Base-by-base conservation (phyloP, 2,113 vertebrate genomes). In the Verasper variegatus region DNA sequence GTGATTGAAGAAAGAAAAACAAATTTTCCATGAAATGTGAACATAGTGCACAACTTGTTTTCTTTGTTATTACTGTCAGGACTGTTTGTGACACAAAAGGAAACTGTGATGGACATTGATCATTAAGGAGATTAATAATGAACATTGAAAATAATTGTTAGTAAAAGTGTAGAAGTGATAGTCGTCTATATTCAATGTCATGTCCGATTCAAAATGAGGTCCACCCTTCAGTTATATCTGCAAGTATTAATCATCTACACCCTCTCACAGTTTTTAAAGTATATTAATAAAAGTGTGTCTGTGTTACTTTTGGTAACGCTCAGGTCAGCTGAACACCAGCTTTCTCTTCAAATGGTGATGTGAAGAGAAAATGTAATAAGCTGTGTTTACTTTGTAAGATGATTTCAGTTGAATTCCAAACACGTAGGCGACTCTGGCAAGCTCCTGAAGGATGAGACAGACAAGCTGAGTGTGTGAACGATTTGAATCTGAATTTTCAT, bases 401-500 rank as follows among this genome's bases (percentile, higher is more conserved):
- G 10, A n/a, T 63, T 23, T 61, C 37, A 56, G 12, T 35, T 55
- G 10, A n/a, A 66, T 23, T 61, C 37, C 62, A 42, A 20, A 45
- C 21, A 72, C 31, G 20, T 11, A 35, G 18, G 10, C 9, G 31
- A 26, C 57, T 61, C 12, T 10, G 14, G 12, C 67, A 62, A 24
- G 3, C 0, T 14, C 6, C 23, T 5, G 5, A 9, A 47, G 40
- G 40, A 42, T 42, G 40, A 51, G 27, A 35, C 21, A 42, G 27
- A 42, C 21, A 74, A 24, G 60, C 11, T 47, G 27, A 70, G 55
- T 74, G 65, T 69, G 54, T 21, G 3, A 66, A 72, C 35, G 68
- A 24, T 65, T 71, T 64, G 62, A 74, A 77, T 65, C 1, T 67
- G 56, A 68, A 11, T 62, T 63, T 24, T 72, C 18, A 31, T 61